Evolutionary conservation across 2,888 invertebrate species (phyloP).

Genomic region (Pammene aurita): DNA sequence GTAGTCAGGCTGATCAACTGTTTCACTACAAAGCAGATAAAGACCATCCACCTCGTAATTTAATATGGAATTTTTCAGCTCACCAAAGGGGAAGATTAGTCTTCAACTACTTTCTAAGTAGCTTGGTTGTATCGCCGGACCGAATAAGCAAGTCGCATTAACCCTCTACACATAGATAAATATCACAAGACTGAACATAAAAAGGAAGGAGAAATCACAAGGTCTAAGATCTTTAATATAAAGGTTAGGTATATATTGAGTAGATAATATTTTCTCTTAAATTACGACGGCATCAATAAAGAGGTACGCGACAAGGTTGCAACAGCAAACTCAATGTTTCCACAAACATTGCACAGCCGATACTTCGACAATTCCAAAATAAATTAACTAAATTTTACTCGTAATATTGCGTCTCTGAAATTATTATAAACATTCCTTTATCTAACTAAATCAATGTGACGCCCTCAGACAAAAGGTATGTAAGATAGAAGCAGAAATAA

Average conservation of each 20-base stretch:
- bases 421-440: constrained; percentile 45
- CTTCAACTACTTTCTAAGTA: not conserved
- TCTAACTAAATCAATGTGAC: constrained; percentile 24
- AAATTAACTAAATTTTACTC: constrained; percentile 47
- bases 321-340: constrained; percentile 35
- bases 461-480: constrained; percentile 4
- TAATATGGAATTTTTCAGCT: not conserved
- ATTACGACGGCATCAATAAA: constrained; percentile 37
- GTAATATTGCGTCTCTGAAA: constrained; percentile 47
- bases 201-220: constrained; percentile 44
- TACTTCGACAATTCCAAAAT: constrained; percentile 47
- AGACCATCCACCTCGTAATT: not conserved
- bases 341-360: constrained; percentile 60
- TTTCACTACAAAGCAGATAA: not conserved
- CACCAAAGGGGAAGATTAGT: not conserved
- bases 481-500: not conserved
- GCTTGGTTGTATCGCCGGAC: not conserved
- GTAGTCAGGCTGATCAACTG: not conserved
- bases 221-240: constrained; percentile 48
- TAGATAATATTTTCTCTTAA: constrained; percentile 28
- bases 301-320: constrained; percentile 31
- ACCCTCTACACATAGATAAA: constrained; percentile 45
- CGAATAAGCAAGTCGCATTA: not conserved
- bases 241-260: constrained; percentile 30
- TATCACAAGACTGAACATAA: constrained; percentile 58